Evolutionary conservation across 2,888 invertebrate genomes (phyloP).

Genomic region (Ichneumon xanthorius): DNA sequence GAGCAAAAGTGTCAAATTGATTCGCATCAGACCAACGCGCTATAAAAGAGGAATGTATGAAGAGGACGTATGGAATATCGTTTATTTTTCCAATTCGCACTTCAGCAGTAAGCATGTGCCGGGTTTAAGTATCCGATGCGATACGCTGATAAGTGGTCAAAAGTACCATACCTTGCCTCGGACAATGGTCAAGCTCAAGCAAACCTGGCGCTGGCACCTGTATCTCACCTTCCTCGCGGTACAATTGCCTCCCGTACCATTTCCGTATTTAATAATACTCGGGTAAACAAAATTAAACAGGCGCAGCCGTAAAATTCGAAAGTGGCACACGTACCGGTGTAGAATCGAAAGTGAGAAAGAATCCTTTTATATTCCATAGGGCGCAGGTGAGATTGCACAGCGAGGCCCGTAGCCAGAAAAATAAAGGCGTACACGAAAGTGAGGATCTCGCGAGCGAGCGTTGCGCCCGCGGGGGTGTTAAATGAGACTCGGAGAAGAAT

Average conservation of each 20-base stretch:
- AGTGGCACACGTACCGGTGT: slow-evolving; percentile 70
- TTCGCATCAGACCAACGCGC: neutral
- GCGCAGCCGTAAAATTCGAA: slow-evolving; percentile 73
- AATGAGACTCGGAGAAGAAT: slow-evolving; percentile 81
- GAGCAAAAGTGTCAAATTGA: neutral
- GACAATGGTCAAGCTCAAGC: slow-evolving; percentile 25
- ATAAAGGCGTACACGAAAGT: slow-evolving; percentile 51
- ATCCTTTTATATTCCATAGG: slow-evolving; percentile 24
- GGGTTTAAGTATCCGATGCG: neutral
- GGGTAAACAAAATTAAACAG: slow-evolving; percentile 79
- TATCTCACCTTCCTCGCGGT: slow-evolving; percentile 36
- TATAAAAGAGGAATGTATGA: neutral
- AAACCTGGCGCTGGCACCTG: slow-evolving; percentile 56
- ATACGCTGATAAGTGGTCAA: neutral
- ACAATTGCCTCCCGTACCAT: slow-evolving; percentile 33
- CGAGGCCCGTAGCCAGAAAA: slow-evolving; percentile 41
- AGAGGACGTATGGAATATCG: neutral
- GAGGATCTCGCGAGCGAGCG: slow-evolving; percentile 61
- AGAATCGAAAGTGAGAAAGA: slow-evolving; percentile 65
- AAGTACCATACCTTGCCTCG: neutral
- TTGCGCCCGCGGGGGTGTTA: slow-evolving; percentile 83
- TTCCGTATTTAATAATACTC: slow-evolving; percentile 80
- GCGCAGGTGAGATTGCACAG: slow-evolving; percentile 68
- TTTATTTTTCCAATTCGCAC: neutral
- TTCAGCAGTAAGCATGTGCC: neutral